A percentile compares a stretch with the other conserved stretches of the same genome.
Evolutionary conservation across 2,888 invertebrate genomes (phyloP).

Genomic region (Aspidiotus destructor): DNA sequence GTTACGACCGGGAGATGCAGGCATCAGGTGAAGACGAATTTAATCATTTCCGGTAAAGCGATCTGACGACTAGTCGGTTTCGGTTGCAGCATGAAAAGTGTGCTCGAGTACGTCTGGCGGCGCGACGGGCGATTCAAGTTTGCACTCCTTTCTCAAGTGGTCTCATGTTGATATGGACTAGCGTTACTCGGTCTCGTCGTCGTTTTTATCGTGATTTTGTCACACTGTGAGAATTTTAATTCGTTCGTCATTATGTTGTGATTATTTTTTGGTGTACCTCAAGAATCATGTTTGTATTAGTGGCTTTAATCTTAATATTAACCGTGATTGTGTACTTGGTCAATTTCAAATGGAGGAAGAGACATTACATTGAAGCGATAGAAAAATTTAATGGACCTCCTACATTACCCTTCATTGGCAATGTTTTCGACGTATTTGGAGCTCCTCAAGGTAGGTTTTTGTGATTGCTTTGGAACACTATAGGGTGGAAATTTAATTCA

Average conservation of each 20-base stretch:
- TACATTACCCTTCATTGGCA: background rate
- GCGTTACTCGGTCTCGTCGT: background rate
- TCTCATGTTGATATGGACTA: background rate
- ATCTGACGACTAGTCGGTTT: background rate
- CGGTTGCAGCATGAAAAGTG: background rate
- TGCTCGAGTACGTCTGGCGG: background rate
- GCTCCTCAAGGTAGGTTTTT: background rate
- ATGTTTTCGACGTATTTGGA: slow-evolving; percentile 5
- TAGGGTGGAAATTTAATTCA: no score
- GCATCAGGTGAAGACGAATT: background rate
- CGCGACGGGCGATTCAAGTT: no score
- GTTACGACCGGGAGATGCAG: no score
- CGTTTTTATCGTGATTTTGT: background rate
- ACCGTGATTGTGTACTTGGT: slow-evolving; percentile 1
- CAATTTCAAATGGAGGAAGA: background rate
- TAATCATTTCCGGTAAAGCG: slow-evolving; percentile 3
- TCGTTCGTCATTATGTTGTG: background rate
- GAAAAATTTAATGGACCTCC: slow-evolving; percentile 10
- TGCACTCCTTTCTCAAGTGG: background rate
- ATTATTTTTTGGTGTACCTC: background rate
- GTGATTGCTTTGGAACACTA: background rate
- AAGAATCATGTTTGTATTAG: slow-evolving; percentile 1
- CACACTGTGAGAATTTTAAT: background rate
- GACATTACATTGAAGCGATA: slow-evolving; percentile 6
- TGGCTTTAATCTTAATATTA: background rate